These are phyloP conservation scores for Clusia tigrina DNA, from an alignment of 2,888 invertebrate species.

Conservation along the genomic window DNA sequence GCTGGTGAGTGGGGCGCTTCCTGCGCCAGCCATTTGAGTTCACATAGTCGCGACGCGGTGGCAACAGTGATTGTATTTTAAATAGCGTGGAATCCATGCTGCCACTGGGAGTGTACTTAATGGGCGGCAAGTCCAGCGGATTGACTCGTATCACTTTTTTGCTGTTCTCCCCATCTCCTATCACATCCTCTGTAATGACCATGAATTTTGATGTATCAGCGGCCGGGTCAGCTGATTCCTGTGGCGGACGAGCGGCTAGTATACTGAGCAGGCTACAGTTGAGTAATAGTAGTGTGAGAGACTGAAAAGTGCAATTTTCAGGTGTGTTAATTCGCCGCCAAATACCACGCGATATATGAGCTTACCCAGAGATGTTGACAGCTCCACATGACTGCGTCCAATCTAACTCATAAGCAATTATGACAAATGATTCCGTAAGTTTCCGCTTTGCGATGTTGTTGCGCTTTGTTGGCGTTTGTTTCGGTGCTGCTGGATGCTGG, in stretches of 20 bases:
- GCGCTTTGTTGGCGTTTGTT: neutral
- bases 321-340: neutral
- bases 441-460: neutral
- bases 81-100: conserved; percentile 53
- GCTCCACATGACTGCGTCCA: conserved; percentile 30
- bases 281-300: neutral
- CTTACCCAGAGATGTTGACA: conserved; percentile 36
- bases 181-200: conserved; percentile 54
- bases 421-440: neutral
- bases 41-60: conserved; percentile 41
- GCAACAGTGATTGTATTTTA: conserved; percentile 51
- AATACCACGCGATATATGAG: neutral
- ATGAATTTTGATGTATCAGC: conserved; percentile 27
- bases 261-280: neutral
- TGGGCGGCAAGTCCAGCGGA: conserved; percentile 51
- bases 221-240: neutral
- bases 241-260: conserved; percentile 11
- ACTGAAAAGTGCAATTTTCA: neutral
- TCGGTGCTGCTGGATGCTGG: conserved; percentile 17
- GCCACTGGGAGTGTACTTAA: conserved; percentile 39
- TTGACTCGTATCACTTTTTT: conserved; percentile 59
- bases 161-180: conserved; percentile 51
- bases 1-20: conserved; percentile 30
- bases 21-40: conserved; percentile 49
- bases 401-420: neutral